Evolutionary conservation across 2,113 vertebrate genomes (phyloP).

Genomic region (Himantopus leucocephalus): DNA sequence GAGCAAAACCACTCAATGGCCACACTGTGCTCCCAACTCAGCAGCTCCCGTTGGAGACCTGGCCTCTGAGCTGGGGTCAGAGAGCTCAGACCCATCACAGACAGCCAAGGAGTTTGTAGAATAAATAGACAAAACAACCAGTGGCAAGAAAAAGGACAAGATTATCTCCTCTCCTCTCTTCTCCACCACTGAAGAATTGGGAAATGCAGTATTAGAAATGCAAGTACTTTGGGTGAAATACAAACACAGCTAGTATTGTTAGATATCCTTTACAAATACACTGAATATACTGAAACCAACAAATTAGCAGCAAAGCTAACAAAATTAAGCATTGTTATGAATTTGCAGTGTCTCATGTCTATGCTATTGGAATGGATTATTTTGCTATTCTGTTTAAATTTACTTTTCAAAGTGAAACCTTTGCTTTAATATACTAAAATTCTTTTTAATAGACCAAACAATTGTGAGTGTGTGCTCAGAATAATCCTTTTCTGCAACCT

Average conservation of each 20-base stretch:
- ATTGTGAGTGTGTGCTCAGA: not conserved
- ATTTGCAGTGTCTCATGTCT: not conserved
- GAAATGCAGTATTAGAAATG: not conserved
- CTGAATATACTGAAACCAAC: not conserved
- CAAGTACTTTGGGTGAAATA: not conserved
- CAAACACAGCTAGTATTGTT: not conserved
- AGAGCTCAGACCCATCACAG: not conserved
- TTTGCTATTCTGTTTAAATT: not conserved
- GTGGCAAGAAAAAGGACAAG: not conserved
- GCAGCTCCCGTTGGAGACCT: not conserved
- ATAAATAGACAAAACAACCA: not conserved
- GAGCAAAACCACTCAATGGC: not conserved
- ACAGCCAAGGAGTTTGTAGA: not conserved
- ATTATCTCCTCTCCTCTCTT: not conserved
- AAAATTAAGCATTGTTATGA: not conserved
- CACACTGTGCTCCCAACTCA: not conserved
- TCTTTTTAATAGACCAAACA: not conserved
- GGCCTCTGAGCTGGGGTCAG: not conserved
- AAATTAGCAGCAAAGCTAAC: not conserved
- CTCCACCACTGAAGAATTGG: not conserved
- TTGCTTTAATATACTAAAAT: not conserved
- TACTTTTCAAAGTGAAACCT: not conserved
- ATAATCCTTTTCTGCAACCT: not conserved
- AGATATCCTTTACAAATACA: not conserved
- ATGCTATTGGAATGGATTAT: not conserved